These are phyloP conservation scores for Oconnorella tubifera DNA, from an alignment of 2,888 invertebrate genomes.

Conservation along the genomic window DNA sequence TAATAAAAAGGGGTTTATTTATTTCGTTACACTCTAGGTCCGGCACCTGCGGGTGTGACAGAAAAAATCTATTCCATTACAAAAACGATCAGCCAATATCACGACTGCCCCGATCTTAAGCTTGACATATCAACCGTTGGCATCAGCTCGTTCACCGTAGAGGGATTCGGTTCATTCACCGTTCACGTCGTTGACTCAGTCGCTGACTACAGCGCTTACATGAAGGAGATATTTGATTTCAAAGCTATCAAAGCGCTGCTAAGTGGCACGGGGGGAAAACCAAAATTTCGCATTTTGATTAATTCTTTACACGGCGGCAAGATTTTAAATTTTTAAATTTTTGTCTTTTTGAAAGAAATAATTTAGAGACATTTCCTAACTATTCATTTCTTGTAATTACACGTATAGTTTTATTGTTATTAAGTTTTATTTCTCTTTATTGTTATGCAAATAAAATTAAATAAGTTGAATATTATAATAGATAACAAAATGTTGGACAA, in stretches of 20 bases:
- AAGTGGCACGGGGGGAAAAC: conserved; percentile 61
- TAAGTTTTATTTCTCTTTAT: too few species aligned
- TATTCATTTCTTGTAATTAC: too few species aligned
- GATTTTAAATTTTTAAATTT: too few species aligned
- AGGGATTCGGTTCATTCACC: conserved; percentile 50
- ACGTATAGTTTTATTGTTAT: too few species aligned
- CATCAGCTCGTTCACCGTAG: conserved; percentile 59
- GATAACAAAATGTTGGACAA: too few species aligned
- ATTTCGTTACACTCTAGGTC: too few species aligned
- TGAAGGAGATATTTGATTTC: conserved; percentile 98
- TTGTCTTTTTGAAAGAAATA: too few species aligned
- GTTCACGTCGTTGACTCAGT: conserved; percentile 87
- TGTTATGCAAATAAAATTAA: too few species aligned
- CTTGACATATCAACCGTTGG: conserved; percentile 66
- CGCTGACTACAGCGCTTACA: conserved; percentile 77
- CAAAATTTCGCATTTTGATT: conserved; percentile 77
- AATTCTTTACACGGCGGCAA: conserved; percentile 94
- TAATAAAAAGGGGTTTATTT: too few species aligned
- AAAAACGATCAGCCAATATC: conserved; percentile 73
- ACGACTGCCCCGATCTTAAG: conserved; percentile 72
- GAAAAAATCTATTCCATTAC: conserved; percentile 80
- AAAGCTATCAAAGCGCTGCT: conserved; percentile 70
- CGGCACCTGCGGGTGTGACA: conserved; percentile 87
- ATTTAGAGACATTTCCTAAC: too few species aligned
- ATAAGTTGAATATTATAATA: too few species aligned